Percentiles rank a stretch among this genome's conserved stretches.
These are phyloP conservation scores for Xanthorhoe spadicearia DNA, from an alignment of 2,888 invertebrate species.

Conservation along the genomic window DNA sequence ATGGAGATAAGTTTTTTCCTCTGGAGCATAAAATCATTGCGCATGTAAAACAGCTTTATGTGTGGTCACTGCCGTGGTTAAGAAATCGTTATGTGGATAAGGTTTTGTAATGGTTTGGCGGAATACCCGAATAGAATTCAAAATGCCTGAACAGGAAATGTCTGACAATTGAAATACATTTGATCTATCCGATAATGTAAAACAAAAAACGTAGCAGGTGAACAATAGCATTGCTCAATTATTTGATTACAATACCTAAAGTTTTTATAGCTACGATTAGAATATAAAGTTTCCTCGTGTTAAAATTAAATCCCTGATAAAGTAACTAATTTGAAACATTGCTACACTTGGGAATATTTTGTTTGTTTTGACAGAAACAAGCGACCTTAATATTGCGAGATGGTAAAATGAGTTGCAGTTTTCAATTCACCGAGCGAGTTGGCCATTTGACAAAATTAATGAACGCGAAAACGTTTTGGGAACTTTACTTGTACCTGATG, in stretches of 20 bases:
- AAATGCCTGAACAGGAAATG: conserved; percentile 51
- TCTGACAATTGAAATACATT: conserved; percentile 48
- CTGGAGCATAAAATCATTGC: conserved; percentile 45
- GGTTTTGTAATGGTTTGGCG: conserved; percentile 28
- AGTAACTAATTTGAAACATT: neutral
- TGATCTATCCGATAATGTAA: conserved; percentile 48
- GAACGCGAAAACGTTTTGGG: conserved; percentile 21
- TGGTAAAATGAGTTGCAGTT: conserved; percentile 31
- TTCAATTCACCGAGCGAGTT: conserved; percentile 21
- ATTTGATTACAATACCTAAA: conserved; percentile 33
- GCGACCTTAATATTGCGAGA: conserved; percentile 30
- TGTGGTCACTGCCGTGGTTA: conserved; percentile 53
- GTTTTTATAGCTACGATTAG: conserved; percentile 10
- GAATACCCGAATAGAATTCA: conserved; percentile 51
- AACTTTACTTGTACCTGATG: conserved; percentile 11
- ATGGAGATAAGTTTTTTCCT: conserved; percentile 56
- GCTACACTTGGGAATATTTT: neutral
- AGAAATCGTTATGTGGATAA: conserved; percentile 47
- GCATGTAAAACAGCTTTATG: conserved; percentile 51
- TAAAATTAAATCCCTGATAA: conserved; percentile 5
- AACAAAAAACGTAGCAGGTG: conserved; percentile 36
- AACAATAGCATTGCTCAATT: conserved; percentile 39
- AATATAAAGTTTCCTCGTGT: conserved; percentile 5
- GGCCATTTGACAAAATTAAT: conserved; percentile 35
- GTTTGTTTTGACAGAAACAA: conserved; percentile 11